These are phyloP conservation scores for Blera fallax DNA, from an alignment of 2,888 invertebrate genomes.

Conservation along the genomic window DNA sequence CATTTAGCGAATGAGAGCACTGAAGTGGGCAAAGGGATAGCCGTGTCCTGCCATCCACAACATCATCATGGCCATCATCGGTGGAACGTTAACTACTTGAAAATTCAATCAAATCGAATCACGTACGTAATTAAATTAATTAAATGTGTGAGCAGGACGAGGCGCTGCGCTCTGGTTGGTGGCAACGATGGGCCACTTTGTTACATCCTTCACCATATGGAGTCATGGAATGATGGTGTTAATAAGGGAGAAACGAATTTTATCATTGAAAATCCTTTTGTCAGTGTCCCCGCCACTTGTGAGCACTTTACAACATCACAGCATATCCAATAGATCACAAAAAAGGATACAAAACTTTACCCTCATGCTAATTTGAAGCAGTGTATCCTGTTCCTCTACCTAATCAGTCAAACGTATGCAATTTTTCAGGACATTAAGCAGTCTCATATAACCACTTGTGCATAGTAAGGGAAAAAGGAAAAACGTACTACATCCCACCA, in stretches of 20 bases:
- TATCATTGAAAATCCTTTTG: slow-evolving; percentile 41
- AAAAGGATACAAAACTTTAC: slow-evolving; percentile 43
- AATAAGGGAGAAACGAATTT: slow-evolving; percentile 26
- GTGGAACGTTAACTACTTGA: slow-evolving; percentile 64
- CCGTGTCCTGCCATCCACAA: slow-evolving; percentile 43
- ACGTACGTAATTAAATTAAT: slow-evolving; percentile 72
- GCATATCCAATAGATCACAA: slow-evolving; percentile 54
- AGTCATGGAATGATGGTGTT: slow-evolving; percentile 19
- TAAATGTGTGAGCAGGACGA: slow-evolving; percentile 62
- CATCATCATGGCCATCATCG: slow-evolving; percentile 28
- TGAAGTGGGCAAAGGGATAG: slow-evolving; percentile 58
- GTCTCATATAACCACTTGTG: slow-evolving; percentile 64
- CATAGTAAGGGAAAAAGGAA: neutral
- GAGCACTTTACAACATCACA: slow-evolving; percentile 37
- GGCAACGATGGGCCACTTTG: slow-evolving; percentile 62
- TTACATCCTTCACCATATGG: slow-evolving; percentile 27
- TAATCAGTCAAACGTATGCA: slow-evolving; percentile 70
- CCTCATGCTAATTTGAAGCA: slow-evolving; percentile 65
- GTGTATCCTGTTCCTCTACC: slow-evolving; percentile 13
- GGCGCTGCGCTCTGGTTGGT: slow-evolving; percentile 9
- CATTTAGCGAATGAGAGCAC: slow-evolving; percentile 32
- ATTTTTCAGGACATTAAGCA: slow-evolving; percentile 72
- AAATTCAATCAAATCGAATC: slow-evolving; percentile 72
- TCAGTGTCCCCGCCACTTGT: slow-evolving; percentile 48
- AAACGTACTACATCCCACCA: slow-evolving; percentile 11